Evolutionary conservation across 2,888 invertebrate genomes (phyloP).

Genomic region (Tricholauxania praeusta): DNA sequence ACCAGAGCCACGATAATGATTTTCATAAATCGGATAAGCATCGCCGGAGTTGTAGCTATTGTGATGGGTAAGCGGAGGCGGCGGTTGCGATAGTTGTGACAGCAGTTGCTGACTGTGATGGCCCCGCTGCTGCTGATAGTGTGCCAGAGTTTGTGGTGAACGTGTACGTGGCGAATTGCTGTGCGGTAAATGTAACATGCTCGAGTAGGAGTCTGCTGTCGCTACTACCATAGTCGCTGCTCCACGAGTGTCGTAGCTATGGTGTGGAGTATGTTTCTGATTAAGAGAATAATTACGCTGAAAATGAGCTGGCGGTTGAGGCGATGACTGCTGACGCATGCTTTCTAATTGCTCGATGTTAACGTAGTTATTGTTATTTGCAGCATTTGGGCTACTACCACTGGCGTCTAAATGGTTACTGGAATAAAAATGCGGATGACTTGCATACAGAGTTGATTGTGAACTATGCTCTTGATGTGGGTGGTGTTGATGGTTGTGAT

Average conservation of each 20-base stretch:
- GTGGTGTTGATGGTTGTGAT: conserved; percentile 43
- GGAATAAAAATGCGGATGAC: conserved; percentile 48
- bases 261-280: conserved; percentile 57
- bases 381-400: conserved; percentile 38
- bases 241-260: conserved; percentile 60
- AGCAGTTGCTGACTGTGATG: conserved; percentile 42
- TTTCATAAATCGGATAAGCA: conserved; percentile 72
- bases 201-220: conserved; percentile 55
- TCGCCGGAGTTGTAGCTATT: conserved; percentile 58
- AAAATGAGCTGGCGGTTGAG: conserved; percentile 57
- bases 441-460: conserved; percentile 39
- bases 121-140: conserved; percentile 47
- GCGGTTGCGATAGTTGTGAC: conserved; percentile 44
- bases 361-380: conserved; percentile 68
- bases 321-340: conserved; percentile 66
- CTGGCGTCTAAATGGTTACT: conserved; percentile 46
- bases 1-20: conserved; percentile 66
- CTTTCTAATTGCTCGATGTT: conserved; percentile 73
- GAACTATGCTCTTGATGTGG: conserved; percentile 34
- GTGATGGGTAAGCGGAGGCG: conserved; percentile 45
- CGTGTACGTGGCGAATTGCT: conserved; percentile 54
- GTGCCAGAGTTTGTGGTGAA: conserved; percentile 46
- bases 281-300: conserved; percentile 65
- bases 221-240: conserved; percentile 43
- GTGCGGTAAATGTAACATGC: conserved; percentile 57